Evolutionary conservation across 37 sponge, comb jelly and placozoan genomes (phyloP), one percentile per base, ranked within the genome.

Genomic region (Agelas oroides): DNA sequence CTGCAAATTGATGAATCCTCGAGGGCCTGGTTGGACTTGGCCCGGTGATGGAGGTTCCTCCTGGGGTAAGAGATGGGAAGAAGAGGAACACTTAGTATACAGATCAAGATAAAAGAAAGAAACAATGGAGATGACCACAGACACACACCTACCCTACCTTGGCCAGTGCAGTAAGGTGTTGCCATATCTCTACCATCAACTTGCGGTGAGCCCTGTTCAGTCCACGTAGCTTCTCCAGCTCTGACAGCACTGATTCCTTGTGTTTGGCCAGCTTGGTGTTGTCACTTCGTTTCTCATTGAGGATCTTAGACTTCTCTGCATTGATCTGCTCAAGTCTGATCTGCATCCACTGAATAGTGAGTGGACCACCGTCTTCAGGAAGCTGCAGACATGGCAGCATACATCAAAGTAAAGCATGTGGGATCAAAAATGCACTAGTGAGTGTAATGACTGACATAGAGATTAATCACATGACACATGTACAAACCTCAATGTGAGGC

Each of bases 181-280:
- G 81, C 94, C 94, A 94, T 15, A 94, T 77, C 70, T 94, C 94
- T 46, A 83, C 75, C 90, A 94, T 90, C 65, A 94, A 75, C 53
- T 87, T 89, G 15, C 90, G 69, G 62, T 94, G 88, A 32, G 71
- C 86, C 23, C 91, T 70, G 46, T 94, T 94, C 30, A 82, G 72
- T 13, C 79, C 59, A 17, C 85, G 65, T 65, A 94, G 73, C 80
- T 94, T 94, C 70, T 94, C 94, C 68, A 94, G 84, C 70, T 94
- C 94, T 23, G 91, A 83, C 31, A 94, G 77, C 36, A 79, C 91
- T 34, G 71, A 53, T 76, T 94, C 94, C 83, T 94, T 94, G 79
- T 79, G 76, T 46, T 73, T 82, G 61, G 84, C 83, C 61, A 94
- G 62, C 59, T 87, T 89, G 58, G 78, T 83, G 71, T 74, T 78